Percentiles rank a stretch among this genome's conserved stretches.
These are phyloP conservation scores for Anguilla obscura DNA, from an alignment of 2,797 vertebrate species.

Conservation along the genomic window DNA sequence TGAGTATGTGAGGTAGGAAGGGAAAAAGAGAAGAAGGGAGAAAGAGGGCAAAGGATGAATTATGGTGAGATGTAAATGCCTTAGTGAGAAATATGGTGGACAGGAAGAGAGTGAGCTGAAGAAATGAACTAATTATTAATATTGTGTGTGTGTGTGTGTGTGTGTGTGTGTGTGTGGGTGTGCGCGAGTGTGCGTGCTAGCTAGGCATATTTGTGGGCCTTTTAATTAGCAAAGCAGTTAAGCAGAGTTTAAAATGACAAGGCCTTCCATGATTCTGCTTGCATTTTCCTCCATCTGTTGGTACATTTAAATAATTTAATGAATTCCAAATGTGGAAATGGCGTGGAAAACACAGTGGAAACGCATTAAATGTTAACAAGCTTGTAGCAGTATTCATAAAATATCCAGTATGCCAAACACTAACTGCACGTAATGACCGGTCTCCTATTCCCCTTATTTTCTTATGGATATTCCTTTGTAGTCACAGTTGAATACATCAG, in stretches of 20 bases:
- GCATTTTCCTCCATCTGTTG: neutral
- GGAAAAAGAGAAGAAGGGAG: neutral
- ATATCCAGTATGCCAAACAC: neutral
- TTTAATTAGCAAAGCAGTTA: neutral
- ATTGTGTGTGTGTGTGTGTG: neutral
- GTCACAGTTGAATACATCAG: neutral
- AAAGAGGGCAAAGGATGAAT: neutral
- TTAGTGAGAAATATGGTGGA: neutral
- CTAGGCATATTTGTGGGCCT: neutral
- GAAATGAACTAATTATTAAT: neutral
- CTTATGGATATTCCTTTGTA: neutral
- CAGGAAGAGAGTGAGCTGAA: neutral
- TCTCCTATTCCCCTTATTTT: neutral
- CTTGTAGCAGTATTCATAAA: neutral
- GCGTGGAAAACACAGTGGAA: neutral
- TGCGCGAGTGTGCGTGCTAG: neutral
- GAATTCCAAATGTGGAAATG: neutral
- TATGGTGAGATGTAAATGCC: neutral
- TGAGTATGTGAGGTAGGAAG: neutral
- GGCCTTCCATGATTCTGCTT: neutral
- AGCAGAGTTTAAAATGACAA: neutral
- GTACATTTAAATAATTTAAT: neutral
- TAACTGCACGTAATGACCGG: neutral
- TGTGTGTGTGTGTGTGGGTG: conserved; percentile 19
- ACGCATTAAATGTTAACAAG: conserved; percentile 1